Conservation (phyloP, 2,113 vertebrate genomes). For the Salvelinus alpinus region DNA sequence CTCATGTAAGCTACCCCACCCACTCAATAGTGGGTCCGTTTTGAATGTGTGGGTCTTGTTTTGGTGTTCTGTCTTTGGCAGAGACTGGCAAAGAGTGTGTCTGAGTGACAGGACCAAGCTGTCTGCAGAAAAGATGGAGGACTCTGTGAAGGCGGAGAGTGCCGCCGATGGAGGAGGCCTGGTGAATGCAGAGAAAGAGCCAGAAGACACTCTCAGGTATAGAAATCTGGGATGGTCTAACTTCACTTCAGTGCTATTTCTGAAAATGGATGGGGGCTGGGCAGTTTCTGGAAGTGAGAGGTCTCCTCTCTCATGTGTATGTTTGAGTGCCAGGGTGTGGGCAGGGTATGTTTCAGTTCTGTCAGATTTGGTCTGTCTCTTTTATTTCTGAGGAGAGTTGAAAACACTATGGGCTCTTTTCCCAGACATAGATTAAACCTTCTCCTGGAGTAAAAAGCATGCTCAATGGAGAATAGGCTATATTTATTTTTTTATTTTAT, state of each 20-base stretch:
- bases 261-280: neutral
- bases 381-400: too few species aligned
- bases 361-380: too few species aligned
- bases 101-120: conserved; percentile 26
- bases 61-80: neutral
- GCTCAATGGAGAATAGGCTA: too few species aligned
- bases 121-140: conserved; percentile 60
- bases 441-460: too few species aligned
- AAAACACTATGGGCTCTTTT: too few species aligned
- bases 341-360: neutral
- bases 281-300: neutral
- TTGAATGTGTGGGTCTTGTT: neutral
- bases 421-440: too few species aligned
- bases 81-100: conserved; percentile 14
- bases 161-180: conserved; percentile 53
- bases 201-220: conserved; percentile 52
- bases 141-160: conserved; percentile 20
- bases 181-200: conserved; percentile 50
- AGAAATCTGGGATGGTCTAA: neutral
- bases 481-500: too few species aligned
- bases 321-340: neutral
- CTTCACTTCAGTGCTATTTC: too few species aligned
- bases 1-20: neutral
- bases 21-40: neutral
- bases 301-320: neutral